These are phyloP conservation scores for Rotaria macrura DNA, from an alignment of 2,888 invertebrate genomes.

Conservation along the genomic window DNA sequence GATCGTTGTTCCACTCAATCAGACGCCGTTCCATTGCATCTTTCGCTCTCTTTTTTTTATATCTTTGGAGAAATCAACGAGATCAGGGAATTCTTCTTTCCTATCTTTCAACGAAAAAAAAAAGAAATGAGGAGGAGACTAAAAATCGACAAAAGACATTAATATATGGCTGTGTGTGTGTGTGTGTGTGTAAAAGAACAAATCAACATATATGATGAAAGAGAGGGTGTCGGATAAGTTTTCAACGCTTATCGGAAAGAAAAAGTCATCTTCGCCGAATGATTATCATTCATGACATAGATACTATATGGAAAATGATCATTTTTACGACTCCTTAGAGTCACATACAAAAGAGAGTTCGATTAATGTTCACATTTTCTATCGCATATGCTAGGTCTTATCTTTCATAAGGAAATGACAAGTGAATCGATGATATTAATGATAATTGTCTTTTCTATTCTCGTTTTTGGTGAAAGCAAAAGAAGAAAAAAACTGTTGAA, in stretches of 20 bases:
- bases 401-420: neutral
- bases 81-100: neutral
- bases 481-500: neutral
- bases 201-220: neutral
- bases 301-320: neutral
- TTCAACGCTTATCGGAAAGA: neutral
- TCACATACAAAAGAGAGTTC: neutral
- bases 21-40: neutral
- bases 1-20: constrained; percentile 8
- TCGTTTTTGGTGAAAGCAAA: neutral
- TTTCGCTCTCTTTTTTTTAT: neutral
- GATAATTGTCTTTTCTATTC: neutral
- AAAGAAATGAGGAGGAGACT: neutral
- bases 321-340: constrained; percentile 20
- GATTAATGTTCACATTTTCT: constrained; percentile 1
- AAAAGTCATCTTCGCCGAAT: neutral
- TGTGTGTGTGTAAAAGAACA: neutral
- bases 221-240: neutral
- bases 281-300: neutral
- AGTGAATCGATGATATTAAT: constrained; percentile 5
- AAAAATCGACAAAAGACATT: neutral
- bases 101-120: neutral
- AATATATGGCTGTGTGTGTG: neutral
- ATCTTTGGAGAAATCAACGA: neutral
- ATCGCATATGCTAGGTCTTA: neutral